Evolutionary conservation across 2,888 invertebrate species (phyloP).

Genomic region (Parelbella ahira): DNA sequence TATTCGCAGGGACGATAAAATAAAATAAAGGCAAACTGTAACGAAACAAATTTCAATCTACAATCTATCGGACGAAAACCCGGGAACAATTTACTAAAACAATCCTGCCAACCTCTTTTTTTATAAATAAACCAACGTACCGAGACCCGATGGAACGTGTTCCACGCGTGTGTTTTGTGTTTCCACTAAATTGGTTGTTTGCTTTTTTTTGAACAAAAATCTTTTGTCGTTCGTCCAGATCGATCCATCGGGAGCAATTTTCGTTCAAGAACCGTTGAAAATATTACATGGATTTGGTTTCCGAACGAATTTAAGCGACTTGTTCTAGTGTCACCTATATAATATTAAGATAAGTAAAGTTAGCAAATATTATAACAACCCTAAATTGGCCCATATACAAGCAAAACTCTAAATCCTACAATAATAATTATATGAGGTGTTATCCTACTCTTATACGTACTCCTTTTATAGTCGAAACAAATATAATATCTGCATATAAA

Average conservation of each 20-base stretch:
- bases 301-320: constrained; percentile 35
- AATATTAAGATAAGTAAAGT: too few species aligned
- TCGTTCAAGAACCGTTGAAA: constrained; percentile 52
- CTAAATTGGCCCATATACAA: too few species aligned
- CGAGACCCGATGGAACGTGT: constrained; percentile 29
- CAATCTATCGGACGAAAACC: constrained; percentile 46
- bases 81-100: constrained; percentile 58
- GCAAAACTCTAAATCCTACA: too few species aligned
- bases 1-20: constrained; percentile 38
- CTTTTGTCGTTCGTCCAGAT: constrained; percentile 43
- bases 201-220: constrained; percentile 43
- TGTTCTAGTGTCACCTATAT: not conserved
- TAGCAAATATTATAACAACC: too few species aligned
- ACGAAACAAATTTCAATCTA: constrained; percentile 64
- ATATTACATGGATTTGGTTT: constrained; percentile 51
- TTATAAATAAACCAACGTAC: constrained; percentile 35
- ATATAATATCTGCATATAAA: too few species aligned
- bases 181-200: constrained; percentile 16
- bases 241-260: constrained; percentile 55
- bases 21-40: constrained; percentile 59
- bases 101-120: constrained; percentile 55
- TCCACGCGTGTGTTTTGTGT: constrained; percentile 28
- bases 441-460: too few species aligned
- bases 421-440: not conserved
- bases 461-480: too few species aligned